Evolutionary conservation across 2,113 vertebrate species (phyloP).

Genomic region (Saccopteryx leptura): DNA sequence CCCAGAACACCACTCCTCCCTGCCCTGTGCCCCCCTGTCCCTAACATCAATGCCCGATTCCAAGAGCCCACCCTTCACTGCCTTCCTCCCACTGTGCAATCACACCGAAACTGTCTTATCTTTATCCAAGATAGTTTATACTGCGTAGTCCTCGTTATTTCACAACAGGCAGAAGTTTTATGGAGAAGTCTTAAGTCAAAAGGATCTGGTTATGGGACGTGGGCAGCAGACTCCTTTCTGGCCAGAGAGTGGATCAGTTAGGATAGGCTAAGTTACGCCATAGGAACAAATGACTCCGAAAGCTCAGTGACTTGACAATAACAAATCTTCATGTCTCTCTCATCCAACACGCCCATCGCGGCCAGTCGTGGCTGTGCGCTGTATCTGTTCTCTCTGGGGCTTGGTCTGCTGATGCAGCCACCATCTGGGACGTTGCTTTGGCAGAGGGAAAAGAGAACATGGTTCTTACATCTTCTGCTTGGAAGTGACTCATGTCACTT

Average conservation of each 20-base stretch:
- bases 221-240: neutral
- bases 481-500: conserved; percentile 33
- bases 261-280: neutral
- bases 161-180: neutral
- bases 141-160: neutral
- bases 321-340: neutral
- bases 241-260: neutral
- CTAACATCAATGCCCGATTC: neutral
- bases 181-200: neutral
- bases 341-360: rapidly evolving
- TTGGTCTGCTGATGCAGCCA: no score
- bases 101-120: neutral
- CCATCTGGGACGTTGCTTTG: neutral
- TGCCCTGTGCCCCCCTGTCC: rapidly evolving
- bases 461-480: conserved; percentile 20
- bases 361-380: neutral
- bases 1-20: neutral
- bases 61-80: neutral
- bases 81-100: neutral
- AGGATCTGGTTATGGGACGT: neutral
- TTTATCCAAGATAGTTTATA: neutral
- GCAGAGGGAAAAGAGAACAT: neutral
- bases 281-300: neutral
- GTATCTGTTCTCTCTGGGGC: neutral
- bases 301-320: neutral